Base-by-base conservation (phyloP, 2,113 vertebrate species). In the Corydoras sp. region DNA sequence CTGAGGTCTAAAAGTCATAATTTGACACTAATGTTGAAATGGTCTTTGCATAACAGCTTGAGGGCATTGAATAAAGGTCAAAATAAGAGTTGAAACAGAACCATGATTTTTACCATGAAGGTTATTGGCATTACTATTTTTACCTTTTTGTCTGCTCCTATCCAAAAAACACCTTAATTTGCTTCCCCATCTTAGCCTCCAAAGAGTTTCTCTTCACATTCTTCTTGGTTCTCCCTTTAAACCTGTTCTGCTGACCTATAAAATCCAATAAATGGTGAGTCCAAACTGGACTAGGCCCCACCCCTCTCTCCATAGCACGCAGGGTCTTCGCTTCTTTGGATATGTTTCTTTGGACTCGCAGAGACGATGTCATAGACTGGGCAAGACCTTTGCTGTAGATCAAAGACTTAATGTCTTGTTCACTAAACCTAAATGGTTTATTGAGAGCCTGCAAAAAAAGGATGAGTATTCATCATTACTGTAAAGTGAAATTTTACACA, bases 161-260 rank as follows among this genome's bases (percentile, higher is more conserved):
- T 49, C 35, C 35, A 55, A 24, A 72, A 48, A 64, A 14, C 69
- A 67, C 32, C 58, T 59, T 49, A 32, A 8, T 18, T 7, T 18
- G 6, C 18, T 53, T n/a, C 9, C 11, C 12, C 32, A 12, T 8
- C 18, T 54, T 58, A 18, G 43, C 49, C 35, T 48, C 51, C 29
- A 53, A 35, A n/a, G 30, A 53, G 70, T 15, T 11, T 15, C 58
- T 62, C 32, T 70, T 75, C 10, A 58, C 60, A 65, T 64, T 81
- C 76, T 84, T 88, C 77, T 85, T 88, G 69, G 88, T 87, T 63
- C 82, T 74, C 50, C 81, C 85, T 79, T 80, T 85, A 80, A 85
- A 88, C 69, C 68, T 80, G 8, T 78, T 63, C 74, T 87, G 84
- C 9, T 81, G 74, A 49, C 71, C 83, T 80, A 85, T 85, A 67